Conservation (phyloP, 2,113 vertebrate genomes). For the Talpa occidentalis region DNA sequence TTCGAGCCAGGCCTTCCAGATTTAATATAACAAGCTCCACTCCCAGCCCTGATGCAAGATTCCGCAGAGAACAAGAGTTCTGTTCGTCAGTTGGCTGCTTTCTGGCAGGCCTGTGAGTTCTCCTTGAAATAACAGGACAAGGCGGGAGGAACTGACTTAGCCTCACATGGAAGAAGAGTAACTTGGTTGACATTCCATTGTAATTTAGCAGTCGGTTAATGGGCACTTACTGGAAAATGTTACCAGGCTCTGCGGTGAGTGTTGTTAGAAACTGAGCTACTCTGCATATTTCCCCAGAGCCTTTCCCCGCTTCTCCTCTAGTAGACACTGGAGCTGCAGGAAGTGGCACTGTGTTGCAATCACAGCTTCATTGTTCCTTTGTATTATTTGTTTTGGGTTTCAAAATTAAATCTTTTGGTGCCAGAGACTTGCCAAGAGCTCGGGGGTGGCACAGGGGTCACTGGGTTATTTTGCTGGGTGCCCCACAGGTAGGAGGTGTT, state of each 20-base stretch:
- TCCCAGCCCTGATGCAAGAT: neutral
- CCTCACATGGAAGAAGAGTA: constrained; percentile 14
- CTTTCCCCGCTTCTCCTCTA: neutral
- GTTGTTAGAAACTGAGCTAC: constrained; percentile 68
- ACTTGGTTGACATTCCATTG: constrained; percentile 60
- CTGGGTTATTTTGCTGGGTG: neutral
- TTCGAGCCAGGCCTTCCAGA: neutral
- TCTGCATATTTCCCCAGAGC: constrained; percentile 59
- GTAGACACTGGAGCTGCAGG: neutral
- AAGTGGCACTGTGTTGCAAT: constrained; percentile 65
- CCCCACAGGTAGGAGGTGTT: neutral
- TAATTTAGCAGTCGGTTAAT: constrained; percentile 70
- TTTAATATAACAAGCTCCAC: neutral
- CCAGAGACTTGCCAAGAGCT: neutral
- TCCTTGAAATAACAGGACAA: neutral
- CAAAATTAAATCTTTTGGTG: constrained; percentile 28
- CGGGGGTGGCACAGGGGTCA: neutral
- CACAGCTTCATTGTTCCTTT: constrained; percentile 44
- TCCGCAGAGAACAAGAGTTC: neutral
- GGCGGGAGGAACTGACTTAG: neutral
- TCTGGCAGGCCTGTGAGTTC: neutral
- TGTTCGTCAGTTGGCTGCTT: neutral
- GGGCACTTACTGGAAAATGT: constrained; percentile 68
- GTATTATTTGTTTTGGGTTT: constrained; percentile 68
- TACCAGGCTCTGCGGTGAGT: constrained; percentile 60